Conservation (phyloP, 92 coral and sea anemone genomes). For the Virgularia gustaviana region DNA sequence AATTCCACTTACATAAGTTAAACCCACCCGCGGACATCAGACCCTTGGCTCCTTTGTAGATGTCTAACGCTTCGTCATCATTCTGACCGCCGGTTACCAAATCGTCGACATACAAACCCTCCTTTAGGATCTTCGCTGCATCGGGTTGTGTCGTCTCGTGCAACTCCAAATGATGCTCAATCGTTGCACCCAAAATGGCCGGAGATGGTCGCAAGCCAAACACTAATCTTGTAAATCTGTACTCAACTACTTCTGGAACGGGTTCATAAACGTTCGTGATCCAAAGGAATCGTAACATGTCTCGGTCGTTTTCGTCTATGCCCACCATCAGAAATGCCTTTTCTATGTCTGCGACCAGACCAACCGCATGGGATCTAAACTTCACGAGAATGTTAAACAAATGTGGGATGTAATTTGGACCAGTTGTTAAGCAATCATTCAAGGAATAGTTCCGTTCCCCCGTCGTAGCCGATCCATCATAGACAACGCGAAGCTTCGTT, state of each 20-base stretch:
- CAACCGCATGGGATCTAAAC: slow-evolving; percentile 20
- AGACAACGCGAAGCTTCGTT: slow-evolving; percentile 31
- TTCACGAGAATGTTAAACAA: slow-evolving; percentile 34
- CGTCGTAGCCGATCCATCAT: slow-evolving; percentile 25
- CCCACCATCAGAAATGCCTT: slow-evolving; percentile 45
- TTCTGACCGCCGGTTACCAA: slow-evolving; percentile 16
- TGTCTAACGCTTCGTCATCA: slow-evolving; percentile 19
- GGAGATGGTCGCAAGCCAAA: slow-evolving; percentile 39
- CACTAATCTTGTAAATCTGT: slow-evolving; percentile 28
- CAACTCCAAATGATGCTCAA: slow-evolving; percentile 27
- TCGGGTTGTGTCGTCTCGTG: slow-evolving; percentile 28
- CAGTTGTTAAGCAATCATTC: slow-evolving; percentile 27
- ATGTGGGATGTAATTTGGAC: slow-evolving; percentile 44
- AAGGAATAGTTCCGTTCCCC: not conserved
- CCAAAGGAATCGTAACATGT: slow-evolving; percentile 30
- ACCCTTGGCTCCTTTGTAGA: slow-evolving; percentile 13
- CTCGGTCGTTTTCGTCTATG: slow-evolving; percentile 20
- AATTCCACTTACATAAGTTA: slow-evolving; percentile 33
- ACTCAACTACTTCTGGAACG: slow-evolving; percentile 35
- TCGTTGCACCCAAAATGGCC: slow-evolving; percentile 40
- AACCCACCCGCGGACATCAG: slow-evolving; percentile 30
- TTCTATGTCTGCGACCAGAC: slow-evolving; percentile 39
- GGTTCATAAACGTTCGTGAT: slow-evolving; percentile 13
- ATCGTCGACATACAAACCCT: slow-evolving; percentile 34
- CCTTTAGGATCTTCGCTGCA: slow-evolving; percentile 13